Base-by-base conservation (phyloP, 2,797 vertebrate species). In the Myotis findleyi region DNA sequence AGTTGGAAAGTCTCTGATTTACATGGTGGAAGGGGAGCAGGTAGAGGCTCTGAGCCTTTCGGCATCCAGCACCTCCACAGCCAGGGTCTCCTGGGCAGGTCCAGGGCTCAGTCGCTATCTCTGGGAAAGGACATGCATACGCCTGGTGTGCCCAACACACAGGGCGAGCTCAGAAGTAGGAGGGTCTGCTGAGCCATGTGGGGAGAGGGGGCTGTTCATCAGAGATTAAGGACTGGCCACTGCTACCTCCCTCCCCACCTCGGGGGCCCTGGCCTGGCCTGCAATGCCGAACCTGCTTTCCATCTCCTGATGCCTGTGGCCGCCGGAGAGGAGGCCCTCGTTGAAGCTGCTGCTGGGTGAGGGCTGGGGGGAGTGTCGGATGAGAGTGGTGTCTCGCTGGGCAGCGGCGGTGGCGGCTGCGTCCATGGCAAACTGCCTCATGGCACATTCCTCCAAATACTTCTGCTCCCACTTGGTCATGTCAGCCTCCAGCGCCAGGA, bases 401-500 rank as follows among this genome's bases (percentile, higher is more conserved):
- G 99, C 99, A 0, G 99, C 99, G 0, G 99, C 99, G 0, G 99
- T 99, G 84, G 99, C 99, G 0, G 99, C 99, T 0, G 99, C 99
- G 0, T 99, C 99, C 99, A 99, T 99, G 82, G 99, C 99, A 5
- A 99, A 99, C 98, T 99, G 99, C 87, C 99, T 98, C 99, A 99
- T 99, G 94, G 99, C 99, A 97, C 99, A 99, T 94, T 99, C 99
- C 97, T 99, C 99, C 97, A 99, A 97, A 90, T 99, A 99, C 96
- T 99, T 99, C 95, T 99, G 99, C 96, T 99, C 99, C 99, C 99
- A 99, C 97, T 99, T 99, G 93, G 99, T 99, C 99, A 99, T 99
- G 97, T 99, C 99, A 0, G 99, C 99, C 97, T 99, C 99, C 95
- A 99, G 98, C 0, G 99, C 99, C 97, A 99, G 97, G 87, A 99